These are phyloP conservation scores for Hucho hucho DNA, from an alignment of 2,113 vertebrate species.

Conservation along the genomic window DNA sequence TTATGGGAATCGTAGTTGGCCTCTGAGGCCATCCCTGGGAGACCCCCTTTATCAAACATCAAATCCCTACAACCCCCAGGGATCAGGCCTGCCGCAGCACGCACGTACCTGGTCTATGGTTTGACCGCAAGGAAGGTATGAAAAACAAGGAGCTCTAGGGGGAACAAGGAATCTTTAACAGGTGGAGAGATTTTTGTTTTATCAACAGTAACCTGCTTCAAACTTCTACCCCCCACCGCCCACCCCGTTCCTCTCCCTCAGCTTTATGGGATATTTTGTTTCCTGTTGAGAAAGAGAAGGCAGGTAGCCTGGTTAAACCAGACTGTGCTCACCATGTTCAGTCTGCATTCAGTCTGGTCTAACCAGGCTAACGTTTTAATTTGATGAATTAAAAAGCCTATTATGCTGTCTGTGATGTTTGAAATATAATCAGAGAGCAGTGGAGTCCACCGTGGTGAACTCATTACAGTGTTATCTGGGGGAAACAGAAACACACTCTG, in stretches of 20 bases:
- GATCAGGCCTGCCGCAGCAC: background rate
- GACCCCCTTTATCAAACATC: conserved; percentile 51
- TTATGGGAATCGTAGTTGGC: conserved; percentile 45
- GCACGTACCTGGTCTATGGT: conserved; percentile 12
- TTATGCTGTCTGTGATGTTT: conserved; percentile 22
- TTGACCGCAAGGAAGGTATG: conserved; percentile 21
- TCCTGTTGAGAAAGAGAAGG: background rate
- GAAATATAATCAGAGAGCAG: conserved; percentile 47
- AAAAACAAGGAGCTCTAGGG: background rate
- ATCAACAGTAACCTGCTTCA: background rate
- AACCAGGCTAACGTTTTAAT: conserved; percentile 27
- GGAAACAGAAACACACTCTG: conserved; percentile 47
- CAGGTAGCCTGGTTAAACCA: no score
- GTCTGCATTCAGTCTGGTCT: background rate
- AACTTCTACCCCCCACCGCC: background rate
- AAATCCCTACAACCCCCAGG: conserved; percentile 27
- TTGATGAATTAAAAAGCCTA: no score
- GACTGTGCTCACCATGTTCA: conserved; percentile 21
- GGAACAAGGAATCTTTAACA: background rate
- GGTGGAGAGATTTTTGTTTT: background rate
- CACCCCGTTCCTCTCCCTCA: background rate
- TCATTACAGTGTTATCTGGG: conserved; percentile 53
- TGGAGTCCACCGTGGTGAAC: conserved; percentile 43
- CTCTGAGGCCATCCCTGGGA: conserved; percentile 39
- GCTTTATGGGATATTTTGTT: background rate